phyloP scores from a whole-genome alignment of 2,113 vertebrate species.

The Gnathonemus longibarbis region DNA sequence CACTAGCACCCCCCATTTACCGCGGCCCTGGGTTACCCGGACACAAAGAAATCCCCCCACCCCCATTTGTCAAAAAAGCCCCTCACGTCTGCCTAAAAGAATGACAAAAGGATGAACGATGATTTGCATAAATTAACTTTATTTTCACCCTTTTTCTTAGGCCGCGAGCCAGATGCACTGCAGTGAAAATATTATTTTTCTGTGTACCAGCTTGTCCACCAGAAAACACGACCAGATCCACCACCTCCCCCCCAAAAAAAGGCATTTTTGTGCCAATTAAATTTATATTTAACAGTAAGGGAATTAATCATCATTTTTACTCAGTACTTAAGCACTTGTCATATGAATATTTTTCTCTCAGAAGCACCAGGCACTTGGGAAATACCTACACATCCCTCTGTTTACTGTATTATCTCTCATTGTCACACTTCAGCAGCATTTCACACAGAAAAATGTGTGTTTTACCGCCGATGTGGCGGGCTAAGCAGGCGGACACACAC shows the following conservation, averaged over 20 bases:
- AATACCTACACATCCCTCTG: not conserved
- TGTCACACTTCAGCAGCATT: not conserved
- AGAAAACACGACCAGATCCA: not conserved
- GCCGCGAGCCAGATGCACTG: not conserved
- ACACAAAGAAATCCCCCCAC: not conserved
- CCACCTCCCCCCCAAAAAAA: not conserved
- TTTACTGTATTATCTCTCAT: not conserved
- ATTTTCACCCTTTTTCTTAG: not conserved
- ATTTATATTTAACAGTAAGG: not conserved
- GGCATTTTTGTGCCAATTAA: not conserved
- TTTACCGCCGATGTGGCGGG: not conserved
- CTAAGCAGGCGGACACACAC: not conserved
- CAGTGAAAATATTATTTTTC: not conserved
- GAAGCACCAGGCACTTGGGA: not conserved
- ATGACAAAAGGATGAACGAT: not conserved
- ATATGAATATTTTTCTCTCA: not conserved
- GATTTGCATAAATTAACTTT: conserved; percentile 1
- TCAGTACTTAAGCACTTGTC: not conserved
- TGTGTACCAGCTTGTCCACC: not conserved
- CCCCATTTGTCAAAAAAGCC: not conserved
- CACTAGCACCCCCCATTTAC: not conserved
- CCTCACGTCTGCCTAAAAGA: not conserved
- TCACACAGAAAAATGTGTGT: not conserved
- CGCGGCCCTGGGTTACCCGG: not conserved
- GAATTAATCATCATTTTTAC: not conserved